A percentile compares a stretch with the other conserved stretches of the same genome.
phyloP scores from a whole-genome alignment of 2,113 vertebrate species.

The Pelusios castaneus region DNA sequence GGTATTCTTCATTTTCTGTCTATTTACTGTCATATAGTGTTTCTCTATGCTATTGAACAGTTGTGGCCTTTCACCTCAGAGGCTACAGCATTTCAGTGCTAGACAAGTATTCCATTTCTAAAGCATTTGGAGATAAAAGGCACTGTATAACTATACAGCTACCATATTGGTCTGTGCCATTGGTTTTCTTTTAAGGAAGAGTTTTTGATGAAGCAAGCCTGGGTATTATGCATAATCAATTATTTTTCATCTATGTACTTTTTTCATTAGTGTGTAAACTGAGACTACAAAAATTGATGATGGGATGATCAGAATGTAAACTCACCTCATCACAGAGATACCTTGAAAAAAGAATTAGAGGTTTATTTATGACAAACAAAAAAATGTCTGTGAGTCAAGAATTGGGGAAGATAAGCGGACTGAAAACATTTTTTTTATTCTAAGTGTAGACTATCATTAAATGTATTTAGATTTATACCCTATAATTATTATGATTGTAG shows the following conservation, averaged over 20 bases:
- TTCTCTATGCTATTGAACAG: not conserved
- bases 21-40: not conserved
- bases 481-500: slow-evolving; percentile 85
- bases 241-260: slow-evolving; percentile 48
- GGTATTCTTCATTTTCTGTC: not conserved
- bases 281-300: slow-evolving; percentile 32
- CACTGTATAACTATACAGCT: not conserved
- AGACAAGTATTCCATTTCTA: not conserved
- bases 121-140: not conserved
- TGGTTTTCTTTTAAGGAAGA: slow-evolving; percentile 56
- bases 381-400: slow-evolving; percentile 70
- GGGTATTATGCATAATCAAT: slow-evolving; percentile 52
- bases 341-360: slow-evolving; percentile 41
- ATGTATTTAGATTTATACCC: slow-evolving; percentile 77
- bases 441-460: slow-evolving; percentile 80
- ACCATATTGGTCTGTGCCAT: not conserved
- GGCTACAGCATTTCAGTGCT: not conserved
- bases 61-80: not conserved
- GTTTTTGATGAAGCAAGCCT: slow-evolving; percentile 53
- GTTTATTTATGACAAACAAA: slow-evolving; percentile 63
- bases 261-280: slow-evolving; percentile 60
- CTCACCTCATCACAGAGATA: slow-evolving; percentile 59
- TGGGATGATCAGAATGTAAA: slow-evolving; percentile 47
- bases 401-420: slow-evolving; percentile 75
- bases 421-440: slow-evolving; percentile 77